Percentiles rank a stretch among this genome's conserved stretches.
Conservation (phyloP, 2,797 vertebrate species). For the Miichthys miiuy region DNA sequence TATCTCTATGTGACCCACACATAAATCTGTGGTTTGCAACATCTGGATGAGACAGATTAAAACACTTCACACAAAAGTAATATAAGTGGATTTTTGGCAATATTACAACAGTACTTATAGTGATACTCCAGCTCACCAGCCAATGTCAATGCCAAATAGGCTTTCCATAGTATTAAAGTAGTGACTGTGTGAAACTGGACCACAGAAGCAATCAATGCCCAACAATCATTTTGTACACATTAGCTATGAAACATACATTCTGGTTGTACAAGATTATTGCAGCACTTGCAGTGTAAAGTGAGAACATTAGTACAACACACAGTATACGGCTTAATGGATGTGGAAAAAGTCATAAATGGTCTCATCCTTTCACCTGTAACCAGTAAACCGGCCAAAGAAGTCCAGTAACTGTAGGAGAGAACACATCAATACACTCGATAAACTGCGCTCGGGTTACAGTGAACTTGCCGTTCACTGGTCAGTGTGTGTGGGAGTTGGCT, state of each 20-base stretch:
- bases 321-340: constrained; percentile 15
- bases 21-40: neutral
- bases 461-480: constrained; percentile 23
- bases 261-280: neutral
- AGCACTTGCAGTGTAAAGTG: constrained; percentile 6
- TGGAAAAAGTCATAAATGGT: neutral
- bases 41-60: constrained; percentile 5
- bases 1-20: constrained; percentile 2
- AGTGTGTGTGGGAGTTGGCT: neutral
- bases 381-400: constrained; percentile 17
- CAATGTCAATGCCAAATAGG: neutral
- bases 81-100: neutral
- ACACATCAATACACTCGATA: constrained; percentile 25
- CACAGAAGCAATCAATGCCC: constrained; percentile 15
- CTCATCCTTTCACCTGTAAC: constrained; percentile 16
- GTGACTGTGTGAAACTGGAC: constrained; percentile 17
- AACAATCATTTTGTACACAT: constrained; percentile 2
- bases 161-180: constrained; percentile 13
- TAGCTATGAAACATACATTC: neutral
- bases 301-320: constrained; percentile 5
- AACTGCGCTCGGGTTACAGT: constrained; percentile 10
- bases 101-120: neutral
- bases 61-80: constrained; percentile 1
- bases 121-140: constrained; percentile 1
- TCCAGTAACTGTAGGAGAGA: constrained; percentile 40